Percentiles rank a stretch among this genome's conserved stretches.
Evolutionary conservation across 2,888 invertebrate genomes (phyloP).

Genomic region (Lacanobia wlatinum): DNA sequence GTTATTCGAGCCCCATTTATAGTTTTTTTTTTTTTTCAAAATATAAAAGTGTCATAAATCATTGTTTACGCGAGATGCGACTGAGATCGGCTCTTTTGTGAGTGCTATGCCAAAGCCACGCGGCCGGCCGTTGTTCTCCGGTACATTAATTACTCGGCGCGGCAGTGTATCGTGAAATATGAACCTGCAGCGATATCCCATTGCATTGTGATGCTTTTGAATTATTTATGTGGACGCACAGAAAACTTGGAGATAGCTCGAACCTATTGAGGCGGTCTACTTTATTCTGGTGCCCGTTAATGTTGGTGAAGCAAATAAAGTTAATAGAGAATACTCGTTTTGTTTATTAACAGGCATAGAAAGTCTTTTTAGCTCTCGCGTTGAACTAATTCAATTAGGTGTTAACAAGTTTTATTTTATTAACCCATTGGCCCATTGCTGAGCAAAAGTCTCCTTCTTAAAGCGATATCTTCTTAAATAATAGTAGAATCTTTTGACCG

Average conservation of each 20-base stretch:
- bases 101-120: constrained; percentile 72
- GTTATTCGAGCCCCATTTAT: too few relatives aligned
- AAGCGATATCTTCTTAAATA: neutral
- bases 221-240: constrained; percentile 78
- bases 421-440: too few relatives aligned
- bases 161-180: constrained; percentile 83
- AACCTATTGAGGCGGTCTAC: constrained; percentile 19
- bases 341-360: neutral
- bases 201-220: constrained; percentile 81
- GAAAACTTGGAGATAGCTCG: constrained; percentile 49
- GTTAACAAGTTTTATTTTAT: too few relatives aligned
- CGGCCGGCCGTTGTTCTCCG: constrained; percentile 72
- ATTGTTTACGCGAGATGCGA: constrained; percentile 72
- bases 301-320: neutral
- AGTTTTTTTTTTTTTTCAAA: neutral
- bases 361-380: neutral
- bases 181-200: constrained; percentile 83
- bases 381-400: neutral
- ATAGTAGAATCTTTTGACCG: neutral
- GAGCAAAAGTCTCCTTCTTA: neutral
- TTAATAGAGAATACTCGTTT: neutral
- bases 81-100: constrained; percentile 65
- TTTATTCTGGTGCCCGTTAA: constrained; percentile 19
- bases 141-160: constrained; percentile 81
- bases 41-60: constrained; percentile 71